Evolutionary conservation across 2,797 vertebrate species (phyloP).

Genomic region (Alfaro cultratus): DNA sequence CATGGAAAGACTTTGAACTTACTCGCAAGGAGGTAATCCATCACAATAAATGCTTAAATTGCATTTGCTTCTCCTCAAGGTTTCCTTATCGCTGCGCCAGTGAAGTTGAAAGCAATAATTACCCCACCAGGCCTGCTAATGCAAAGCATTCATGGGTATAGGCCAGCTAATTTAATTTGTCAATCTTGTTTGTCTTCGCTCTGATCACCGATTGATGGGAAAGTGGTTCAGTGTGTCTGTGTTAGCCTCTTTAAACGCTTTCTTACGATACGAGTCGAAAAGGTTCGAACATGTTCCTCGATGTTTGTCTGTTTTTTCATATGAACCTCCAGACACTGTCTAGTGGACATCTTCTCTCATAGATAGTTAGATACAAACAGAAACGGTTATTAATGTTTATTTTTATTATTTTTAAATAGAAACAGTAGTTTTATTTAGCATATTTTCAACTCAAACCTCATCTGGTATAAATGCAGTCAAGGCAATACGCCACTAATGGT

Average conservation of each 20-base stretch:
- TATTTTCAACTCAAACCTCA: background rate
- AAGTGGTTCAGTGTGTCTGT: background rate
- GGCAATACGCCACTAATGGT: background rate
- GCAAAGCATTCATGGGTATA: background rate
- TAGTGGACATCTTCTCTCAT: background rate
- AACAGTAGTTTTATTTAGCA: background rate
- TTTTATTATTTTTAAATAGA: too few species aligned
- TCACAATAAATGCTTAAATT: slow-evolving; percentile 29
- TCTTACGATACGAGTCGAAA: background rate
- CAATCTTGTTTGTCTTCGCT: background rate
- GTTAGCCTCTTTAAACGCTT: slow-evolving; percentile 4
- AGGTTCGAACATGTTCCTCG: background rate
- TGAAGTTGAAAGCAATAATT: slow-evolving; percentile 7
- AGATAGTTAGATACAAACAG: slow-evolving; percentile 13
- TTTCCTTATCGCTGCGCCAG: background rate
- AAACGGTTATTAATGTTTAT: too few species aligned
- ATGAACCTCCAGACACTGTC: background rate
- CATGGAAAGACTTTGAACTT: slow-evolving; percentile 7
- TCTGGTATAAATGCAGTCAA: background rate
- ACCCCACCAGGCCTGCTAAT: background rate
- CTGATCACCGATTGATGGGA: background rate
- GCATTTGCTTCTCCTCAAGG: slow-evolving; percentile 23
- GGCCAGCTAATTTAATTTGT: background rate
- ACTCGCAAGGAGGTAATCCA: slow-evolving; percentile 9
- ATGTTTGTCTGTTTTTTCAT: background rate